A percentile compares a stretch with the other conserved stretches of the same genome.
phyloP scores from a whole-genome alignment of 2,113 vertebrate genomes.

The Polyodon spathula region DNA sequence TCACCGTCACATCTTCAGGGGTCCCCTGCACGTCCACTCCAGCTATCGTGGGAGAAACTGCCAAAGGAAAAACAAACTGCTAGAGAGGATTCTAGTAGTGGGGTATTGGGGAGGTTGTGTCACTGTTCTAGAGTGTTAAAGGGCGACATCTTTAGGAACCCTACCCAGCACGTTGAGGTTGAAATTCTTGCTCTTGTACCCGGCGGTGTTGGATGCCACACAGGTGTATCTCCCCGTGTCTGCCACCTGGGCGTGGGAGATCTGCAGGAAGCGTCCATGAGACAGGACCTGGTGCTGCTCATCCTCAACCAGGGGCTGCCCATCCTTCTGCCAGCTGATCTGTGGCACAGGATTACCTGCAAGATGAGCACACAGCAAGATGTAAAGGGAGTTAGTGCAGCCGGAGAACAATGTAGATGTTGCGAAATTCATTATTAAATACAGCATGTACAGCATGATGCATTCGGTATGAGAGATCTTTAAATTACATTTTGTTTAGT shows the following conservation, averaged over 20 bases:
- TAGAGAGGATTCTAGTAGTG: too few species aligned
- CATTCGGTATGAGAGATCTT: too few species aligned
- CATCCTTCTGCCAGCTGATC: constrained; percentile 82
- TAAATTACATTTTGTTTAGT: too few species aligned
- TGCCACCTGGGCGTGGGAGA: constrained; percentile 53
- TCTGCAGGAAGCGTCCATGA: constrained; percentile 67
- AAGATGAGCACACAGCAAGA: background rate
- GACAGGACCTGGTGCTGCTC: constrained; percentile 55
- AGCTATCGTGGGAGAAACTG: constrained; percentile 82
- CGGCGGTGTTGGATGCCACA: constrained; percentile 77
- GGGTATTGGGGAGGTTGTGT: too few species aligned
- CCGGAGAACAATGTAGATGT: too few species aligned
- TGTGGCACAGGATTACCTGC: constrained; percentile 77
- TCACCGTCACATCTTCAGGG: constrained; percentile 76
- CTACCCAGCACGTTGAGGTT: constrained; percentile 86
- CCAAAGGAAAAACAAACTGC: constrained; percentile 6
- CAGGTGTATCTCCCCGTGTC: constrained; percentile 84
- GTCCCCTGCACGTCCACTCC: constrained; percentile 56
- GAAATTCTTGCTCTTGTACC: constrained; percentile 79
- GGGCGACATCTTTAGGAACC: constrained; percentile 7
- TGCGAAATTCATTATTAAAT: too few species aligned
- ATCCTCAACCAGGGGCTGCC: constrained; percentile 57
- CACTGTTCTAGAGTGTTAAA: too few species aligned
- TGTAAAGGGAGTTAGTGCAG: background rate
- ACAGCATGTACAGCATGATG: too few species aligned